Evolutionary conservation across 2,797 vertebrate species (phyloP).

Genomic region (Propithecus deckenii): DNA sequence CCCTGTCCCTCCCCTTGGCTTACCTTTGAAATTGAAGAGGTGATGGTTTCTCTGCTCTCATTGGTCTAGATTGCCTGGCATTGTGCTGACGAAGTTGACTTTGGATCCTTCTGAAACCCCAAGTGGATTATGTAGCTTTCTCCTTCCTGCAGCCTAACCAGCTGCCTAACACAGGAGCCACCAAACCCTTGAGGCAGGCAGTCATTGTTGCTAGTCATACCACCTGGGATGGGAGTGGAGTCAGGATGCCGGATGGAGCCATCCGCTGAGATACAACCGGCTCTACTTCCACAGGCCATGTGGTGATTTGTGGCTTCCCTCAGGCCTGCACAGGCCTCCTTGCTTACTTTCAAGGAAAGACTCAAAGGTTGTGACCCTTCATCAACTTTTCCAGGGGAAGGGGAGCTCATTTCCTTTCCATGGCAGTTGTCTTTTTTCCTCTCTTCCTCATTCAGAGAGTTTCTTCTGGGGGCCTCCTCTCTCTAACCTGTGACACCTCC

Average conservation of each 20-base stretch:
- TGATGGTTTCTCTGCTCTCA: neutral
- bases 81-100: neutral
- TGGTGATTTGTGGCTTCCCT: neutral
- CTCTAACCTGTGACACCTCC: neutral
- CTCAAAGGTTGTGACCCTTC: neutral
- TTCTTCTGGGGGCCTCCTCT: neutral
- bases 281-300: neutral
- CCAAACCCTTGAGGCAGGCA: neutral
- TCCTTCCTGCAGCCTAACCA: neutral
- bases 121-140: neutral
- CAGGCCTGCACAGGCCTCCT: neutral
- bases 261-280: neutral
- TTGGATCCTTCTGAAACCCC: neutral
- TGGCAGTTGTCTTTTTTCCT: neutral
- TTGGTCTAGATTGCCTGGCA: neutral
- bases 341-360: slow-evolving; percentile 23
- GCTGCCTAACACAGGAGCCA: neutral
- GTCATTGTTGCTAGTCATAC: neutral
- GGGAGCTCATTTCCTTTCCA: neutral
- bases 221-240: neutral
- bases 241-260: neutral
- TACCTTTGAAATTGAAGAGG: neutral
- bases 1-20: neutral
- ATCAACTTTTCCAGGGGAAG: neutral
- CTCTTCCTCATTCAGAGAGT: neutral